Conservation (phyloP, 1,140 invertebrate species). For the Leptonema lineaticorne region DNA sequence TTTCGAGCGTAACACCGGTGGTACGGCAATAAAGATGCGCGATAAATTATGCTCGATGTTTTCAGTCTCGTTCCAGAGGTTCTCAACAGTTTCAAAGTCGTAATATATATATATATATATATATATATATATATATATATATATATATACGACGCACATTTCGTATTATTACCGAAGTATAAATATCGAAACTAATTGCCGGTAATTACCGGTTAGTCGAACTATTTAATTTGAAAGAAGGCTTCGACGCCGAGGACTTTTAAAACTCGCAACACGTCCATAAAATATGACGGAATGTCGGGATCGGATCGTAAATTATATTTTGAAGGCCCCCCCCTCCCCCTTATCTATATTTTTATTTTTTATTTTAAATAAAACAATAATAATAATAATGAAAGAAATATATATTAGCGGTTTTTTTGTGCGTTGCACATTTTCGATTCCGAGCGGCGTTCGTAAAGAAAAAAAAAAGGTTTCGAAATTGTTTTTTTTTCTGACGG, state of each 20-base stretch:
- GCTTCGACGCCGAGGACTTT: not conserved
- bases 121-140: not conserved
- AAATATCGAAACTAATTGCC: constrained; percentile 17
- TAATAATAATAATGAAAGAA: not conserved
- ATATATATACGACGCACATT: not conserved
- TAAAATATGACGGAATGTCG: constrained; percentile 17
- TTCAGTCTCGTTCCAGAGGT: too few species aligned
- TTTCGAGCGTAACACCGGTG: too few species aligned
- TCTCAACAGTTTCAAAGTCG: too few species aligned
- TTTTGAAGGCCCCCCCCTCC: too few species aligned
- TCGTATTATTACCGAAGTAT: not conserved
- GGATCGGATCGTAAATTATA: constrained; percentile 8
- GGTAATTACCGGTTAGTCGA: constrained; percentile 12
- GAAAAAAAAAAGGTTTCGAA: not conserved
- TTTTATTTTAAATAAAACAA: not conserved
- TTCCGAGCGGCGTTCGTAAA: not conserved
- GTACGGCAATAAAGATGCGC: too few species aligned
- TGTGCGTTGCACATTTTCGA: not conserved
- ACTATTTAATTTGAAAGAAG: constrained; percentile 19
- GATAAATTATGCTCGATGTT: too few species aligned
- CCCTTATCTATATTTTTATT: too few species aligned
- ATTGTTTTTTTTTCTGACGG: not conserved
- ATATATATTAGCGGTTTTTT: too few species aligned
- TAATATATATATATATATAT: not conserved
- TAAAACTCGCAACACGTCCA: not conserved